Evolutionary conservation across 2,888 invertebrate genomes (phyloP).

Genomic region (Allacma fusca): DNA sequence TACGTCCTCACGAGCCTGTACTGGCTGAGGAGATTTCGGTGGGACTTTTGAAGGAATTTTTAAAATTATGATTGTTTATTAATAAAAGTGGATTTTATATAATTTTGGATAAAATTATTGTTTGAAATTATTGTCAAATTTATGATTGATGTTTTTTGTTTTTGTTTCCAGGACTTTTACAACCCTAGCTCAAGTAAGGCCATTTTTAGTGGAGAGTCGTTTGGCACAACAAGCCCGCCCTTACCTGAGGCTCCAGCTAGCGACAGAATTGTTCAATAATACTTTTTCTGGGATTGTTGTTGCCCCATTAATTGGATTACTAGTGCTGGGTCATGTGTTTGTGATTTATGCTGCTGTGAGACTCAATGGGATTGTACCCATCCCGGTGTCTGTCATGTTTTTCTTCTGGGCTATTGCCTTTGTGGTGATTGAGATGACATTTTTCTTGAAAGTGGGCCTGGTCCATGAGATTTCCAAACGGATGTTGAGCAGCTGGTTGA

Average conservation of each 20-base stretch:
- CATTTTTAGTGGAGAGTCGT: not conserved
- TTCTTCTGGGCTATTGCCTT: constrained; percentile 12
- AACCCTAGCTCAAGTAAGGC: not conserved
- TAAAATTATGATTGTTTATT: not conserved
- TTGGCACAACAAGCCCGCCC: not conserved
- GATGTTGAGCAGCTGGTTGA: not conserved
- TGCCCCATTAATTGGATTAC: not conserved
- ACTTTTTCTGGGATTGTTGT: not conserved
- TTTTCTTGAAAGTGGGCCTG: constrained; percentile 7
- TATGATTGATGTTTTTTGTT: not conserved
- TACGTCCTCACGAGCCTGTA: not conserved
- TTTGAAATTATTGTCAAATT: not conserved
- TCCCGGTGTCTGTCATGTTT: not conserved
- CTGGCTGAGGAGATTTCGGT: constrained; percentile 14
- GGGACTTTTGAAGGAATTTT: not conserved
- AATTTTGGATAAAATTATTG: not conserved
- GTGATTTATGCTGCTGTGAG: not conserved
- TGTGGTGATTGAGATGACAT: not conserved
- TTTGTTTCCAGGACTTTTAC: not conserved
- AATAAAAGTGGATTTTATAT: not conserved
- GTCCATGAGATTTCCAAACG: not conserved
- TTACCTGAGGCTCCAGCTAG: constrained; percentile 2
- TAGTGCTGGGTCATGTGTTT: not conserved
- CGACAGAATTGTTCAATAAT: not conserved
- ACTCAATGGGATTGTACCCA: not conserved